Conservation (phyloP, 2,888 invertebrate species). For the Caenorhabditis imperialis region DNA sequence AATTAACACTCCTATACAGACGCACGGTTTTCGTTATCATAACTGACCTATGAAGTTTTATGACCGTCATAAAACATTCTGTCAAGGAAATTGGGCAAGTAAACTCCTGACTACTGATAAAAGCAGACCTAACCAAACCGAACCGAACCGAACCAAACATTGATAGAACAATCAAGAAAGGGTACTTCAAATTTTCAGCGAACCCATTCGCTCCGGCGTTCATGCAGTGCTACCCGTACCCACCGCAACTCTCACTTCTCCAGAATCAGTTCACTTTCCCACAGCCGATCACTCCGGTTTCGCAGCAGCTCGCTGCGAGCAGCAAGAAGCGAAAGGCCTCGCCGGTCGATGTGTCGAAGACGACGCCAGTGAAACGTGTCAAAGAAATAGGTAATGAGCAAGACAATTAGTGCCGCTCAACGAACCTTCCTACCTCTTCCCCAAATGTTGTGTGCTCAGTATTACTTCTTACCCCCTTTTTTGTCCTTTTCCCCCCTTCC, state of each 20-base stretch:
- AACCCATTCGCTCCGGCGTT: slow-evolving; percentile 15
- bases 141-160: no score
- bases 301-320: not conserved
- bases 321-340: slow-evolving; percentile 17
- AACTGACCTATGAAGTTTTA: no score
- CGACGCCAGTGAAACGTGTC: slow-evolving; percentile 5
- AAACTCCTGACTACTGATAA: no score
- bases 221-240: slow-evolving; percentile 1
- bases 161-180: no score
- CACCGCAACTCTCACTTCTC: slow-evolving; percentile 5
- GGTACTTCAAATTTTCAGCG: no score
- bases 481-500: not conserved
- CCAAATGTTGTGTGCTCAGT: slow-evolving; percentile 11
- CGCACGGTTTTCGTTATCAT: no score
- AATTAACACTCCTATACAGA: no score
- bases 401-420: no score
- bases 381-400: slow-evolving; percentile 19
- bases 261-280: slow-evolving; percentile 13
- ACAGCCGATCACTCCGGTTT: not conserved
- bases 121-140: no score
- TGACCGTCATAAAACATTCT: no score
- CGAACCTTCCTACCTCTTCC: not conserved
- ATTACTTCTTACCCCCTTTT: slow-evolving; percentile 1
- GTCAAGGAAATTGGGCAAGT: no score
- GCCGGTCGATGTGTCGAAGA: no score